Conservation (phyloP, 2,888 invertebrate genomes). For the Andrena dorsata region DNA sequence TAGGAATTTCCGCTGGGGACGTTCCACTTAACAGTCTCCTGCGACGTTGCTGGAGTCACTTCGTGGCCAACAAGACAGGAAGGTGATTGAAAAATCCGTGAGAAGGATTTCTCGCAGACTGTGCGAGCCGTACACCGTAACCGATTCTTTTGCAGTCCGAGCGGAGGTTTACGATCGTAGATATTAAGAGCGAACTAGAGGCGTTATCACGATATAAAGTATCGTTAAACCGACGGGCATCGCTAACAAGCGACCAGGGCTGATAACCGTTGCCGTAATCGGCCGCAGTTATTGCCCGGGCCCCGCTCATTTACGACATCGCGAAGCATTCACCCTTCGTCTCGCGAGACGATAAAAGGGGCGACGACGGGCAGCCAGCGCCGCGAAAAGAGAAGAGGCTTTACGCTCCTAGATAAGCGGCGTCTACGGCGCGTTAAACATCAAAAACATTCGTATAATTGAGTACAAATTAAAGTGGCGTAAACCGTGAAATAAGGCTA, state of each 20-base stretch:
- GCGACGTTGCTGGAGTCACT: background rate
- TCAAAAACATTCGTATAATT: slow-evolving; percentile 14
- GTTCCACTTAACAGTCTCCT: too few relatives aligned
- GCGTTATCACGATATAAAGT: slow-evolving; percentile 39
- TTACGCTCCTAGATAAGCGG: slow-evolving; percentile 22
- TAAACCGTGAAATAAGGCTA: slow-evolving; percentile 9
- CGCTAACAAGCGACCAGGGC: slow-evolving; percentile 34
- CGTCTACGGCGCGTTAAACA: background rate
- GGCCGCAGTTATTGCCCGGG: slow-evolving; percentile 31
- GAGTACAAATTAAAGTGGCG: slow-evolving; percentile 34
- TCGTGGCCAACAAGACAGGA: background rate
- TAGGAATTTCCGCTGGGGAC: background rate
- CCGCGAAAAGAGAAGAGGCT: background rate
- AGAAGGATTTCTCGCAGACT: background rate
- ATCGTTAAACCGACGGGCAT: slow-evolving; percentile 33
- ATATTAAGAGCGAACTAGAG: slow-evolving; percentile 28
- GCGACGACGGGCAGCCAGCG: background rate
- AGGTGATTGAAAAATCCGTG: background rate
- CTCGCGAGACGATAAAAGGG: slow-evolving; percentile 31
- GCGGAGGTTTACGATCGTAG: slow-evolving; percentile 14
- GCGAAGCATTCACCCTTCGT: slow-evolving; percentile 20
- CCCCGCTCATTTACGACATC: slow-evolving; percentile 36
- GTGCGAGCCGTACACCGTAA: background rate
- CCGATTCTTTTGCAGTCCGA: slow-evolving; percentile 5
- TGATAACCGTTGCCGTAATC: slow-evolving; percentile 39